Conservation (phyloP, 2,888 invertebrate species). For the Prionchulus punctatus region DNA sequence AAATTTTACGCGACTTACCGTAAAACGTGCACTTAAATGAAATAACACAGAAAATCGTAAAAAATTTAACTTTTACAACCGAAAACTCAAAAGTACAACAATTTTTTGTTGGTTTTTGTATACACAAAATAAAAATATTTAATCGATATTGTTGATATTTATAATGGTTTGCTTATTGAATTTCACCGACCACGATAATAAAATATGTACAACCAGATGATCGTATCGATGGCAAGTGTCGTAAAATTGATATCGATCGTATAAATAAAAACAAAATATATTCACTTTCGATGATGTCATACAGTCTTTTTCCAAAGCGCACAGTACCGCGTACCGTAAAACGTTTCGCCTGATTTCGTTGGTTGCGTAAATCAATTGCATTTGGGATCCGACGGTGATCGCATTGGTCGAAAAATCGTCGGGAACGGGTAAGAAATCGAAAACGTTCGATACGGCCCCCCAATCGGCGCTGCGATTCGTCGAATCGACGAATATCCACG, state of each 20-base stretch:
- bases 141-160: no score
- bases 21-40: no score
- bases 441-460: background rate
- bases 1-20: no score
- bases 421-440: background rate
- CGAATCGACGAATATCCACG: no score
- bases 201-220: background rate
- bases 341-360: background rate
- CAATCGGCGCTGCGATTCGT: no score
- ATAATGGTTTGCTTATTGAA: no score
- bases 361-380: background rate
- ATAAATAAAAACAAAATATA: background rate
- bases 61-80: no score
- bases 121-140: no score
- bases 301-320: background rate
- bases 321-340: background rate
- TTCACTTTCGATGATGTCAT: background rate
- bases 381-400: background rate
- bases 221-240: background rate
- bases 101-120: no score
- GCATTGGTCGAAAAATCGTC: background rate
- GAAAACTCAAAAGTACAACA: no score
- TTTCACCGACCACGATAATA: background rate
- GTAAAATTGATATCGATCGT: background rate
- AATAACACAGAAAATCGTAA: no score